Evolutionary conservation across 2,888 invertebrate genomes (phyloP), one percentile per base, ranked within the genome.

Genomic region (Yponomeuta cagnagella): DNA sequence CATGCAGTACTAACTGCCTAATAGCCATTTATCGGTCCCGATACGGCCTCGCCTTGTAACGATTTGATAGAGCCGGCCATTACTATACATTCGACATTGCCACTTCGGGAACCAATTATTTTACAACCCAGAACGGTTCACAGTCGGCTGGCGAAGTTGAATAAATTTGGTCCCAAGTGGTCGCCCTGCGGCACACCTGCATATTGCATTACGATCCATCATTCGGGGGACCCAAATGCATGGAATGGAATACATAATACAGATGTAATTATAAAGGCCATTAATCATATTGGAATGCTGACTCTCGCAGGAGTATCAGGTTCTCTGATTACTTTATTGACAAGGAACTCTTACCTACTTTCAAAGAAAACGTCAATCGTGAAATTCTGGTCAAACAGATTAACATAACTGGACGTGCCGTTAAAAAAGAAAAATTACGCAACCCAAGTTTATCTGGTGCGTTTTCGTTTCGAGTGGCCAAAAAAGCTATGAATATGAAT

Each of bases 331-430:
- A 12, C 52, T 58, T 58, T 58, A 58, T 58, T 58, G 52, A 58
- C 52, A 58, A 58, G 52, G 15, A 12, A 15, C 52, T 15, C 52
- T 15, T 58, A 58, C 52, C 88, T 81, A 85, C 89, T 89, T 89
- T 89, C 85, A 82, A 87, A 88, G 48, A 43, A 48, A 37, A 68
- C 67, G 68, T 68, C 68, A 52, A 68, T 68, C 68, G 84, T 88
- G 84, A 90, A 90, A 89, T 90, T 92, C 89, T 90, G 88, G 86
- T 88, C 78, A 81, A 15, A 12, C 15, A 1, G 80, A 90, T 91
- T 90, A 90, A 83, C 91, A 91, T 91, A 90, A 91, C 91, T 89
- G 86, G 91, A 89, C 80, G 87, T 88, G 82, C 91, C 91, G 90
- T 90, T 91, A 90, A 81, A 58, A 58, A 58, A 82, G 85, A 87